Evolutionary conservation across 2,888 invertebrate genomes (phyloP), one percentile per base, ranked within the genome.

Genomic region (Allygus modestus): DNA sequence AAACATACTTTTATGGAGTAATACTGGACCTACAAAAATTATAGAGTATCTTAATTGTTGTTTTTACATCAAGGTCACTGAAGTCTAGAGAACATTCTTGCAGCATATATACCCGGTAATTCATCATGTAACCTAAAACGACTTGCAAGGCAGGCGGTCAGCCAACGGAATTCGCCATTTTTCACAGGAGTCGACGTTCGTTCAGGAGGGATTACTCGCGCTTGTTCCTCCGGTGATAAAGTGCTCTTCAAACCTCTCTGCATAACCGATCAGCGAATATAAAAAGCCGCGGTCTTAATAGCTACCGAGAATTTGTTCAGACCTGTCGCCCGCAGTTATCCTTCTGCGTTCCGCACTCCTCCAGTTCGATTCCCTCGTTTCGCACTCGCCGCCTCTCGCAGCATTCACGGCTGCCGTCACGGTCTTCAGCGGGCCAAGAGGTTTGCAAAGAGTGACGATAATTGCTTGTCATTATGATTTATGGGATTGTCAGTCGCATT

Each of bases 201-300:
- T 28, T 65, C 65, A 71, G 41, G n/a, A 37, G 41, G 41, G n/a
- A 71, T 41, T 71, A 71, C 41, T 2, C 71, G 33, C 69, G 71
- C 71, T 71, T 71, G 71, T 71, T 71, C 41, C 71, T 26, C 23
- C 5, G 33, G 23, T 71, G 71, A 71, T 71, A 11, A 71, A 71
- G 71, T 71, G 71, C 41, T 71, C 33, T 71, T 37, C 33, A 71
- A 12, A 20, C 69, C 33, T 69, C 33, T 69, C 41, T 71, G 71
- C 71, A 71, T 71, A 71, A 71, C 71, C 37, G 71, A 71, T 71
- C 71, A 71, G 71, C 71, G 20, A 71, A 71, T 11, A 37, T 71
- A 41, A 71, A 41, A 71, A 71, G 41, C 41, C 61, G 9, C 71
- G n/a, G 41, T 20, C 31, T 41, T 41, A 41, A 41, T 71, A 15